phyloP scores from a whole-genome alignment of 2,113 vertebrate species.

The Urocitellus parryii region DNA sequence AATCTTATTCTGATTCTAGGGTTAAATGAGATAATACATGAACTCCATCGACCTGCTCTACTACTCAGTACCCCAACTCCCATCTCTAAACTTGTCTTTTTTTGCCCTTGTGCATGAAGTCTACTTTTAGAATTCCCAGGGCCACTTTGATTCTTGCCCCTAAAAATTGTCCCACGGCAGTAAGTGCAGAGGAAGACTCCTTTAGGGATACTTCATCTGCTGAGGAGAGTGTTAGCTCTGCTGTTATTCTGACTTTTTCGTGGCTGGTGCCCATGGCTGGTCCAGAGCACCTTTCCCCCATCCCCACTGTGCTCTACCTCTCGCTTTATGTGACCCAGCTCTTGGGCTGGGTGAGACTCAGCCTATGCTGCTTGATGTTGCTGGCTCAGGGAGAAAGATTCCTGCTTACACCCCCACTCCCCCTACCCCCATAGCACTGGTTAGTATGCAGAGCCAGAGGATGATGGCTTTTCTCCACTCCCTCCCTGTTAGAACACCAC shows the following conservation, averaged over 20 bases:
- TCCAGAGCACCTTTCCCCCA: background rate
- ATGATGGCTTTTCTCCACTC: background rate
- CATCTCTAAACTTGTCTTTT: background rate
- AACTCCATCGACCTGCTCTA: background rate
- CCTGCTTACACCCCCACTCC: too few relatives aligned
- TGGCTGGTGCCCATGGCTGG: background rate
- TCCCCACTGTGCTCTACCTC: too few relatives aligned
- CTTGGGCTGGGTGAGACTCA: background rate
- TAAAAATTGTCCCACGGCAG: background rate
- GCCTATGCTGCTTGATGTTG: too few relatives aligned
- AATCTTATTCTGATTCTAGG: background rate
- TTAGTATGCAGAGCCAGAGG: background rate
- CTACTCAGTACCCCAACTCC: background rate
- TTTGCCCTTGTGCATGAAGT: background rate
- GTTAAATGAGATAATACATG: background rate
- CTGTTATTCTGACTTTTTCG: background rate
- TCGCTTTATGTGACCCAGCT: background rate
- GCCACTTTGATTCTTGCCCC: background rate
- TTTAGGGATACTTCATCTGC: background rate
- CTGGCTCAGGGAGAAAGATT: too few relatives aligned
- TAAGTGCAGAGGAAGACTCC: background rate
- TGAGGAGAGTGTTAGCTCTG: background rate
- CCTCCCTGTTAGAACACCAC: too few relatives aligned
- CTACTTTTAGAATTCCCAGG: background rate
- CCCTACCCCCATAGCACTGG: too few relatives aligned